Base-by-base conservation (phyloP, 2,113 vertebrate genomes). In the Cynopterus brachyotis region DNA sequence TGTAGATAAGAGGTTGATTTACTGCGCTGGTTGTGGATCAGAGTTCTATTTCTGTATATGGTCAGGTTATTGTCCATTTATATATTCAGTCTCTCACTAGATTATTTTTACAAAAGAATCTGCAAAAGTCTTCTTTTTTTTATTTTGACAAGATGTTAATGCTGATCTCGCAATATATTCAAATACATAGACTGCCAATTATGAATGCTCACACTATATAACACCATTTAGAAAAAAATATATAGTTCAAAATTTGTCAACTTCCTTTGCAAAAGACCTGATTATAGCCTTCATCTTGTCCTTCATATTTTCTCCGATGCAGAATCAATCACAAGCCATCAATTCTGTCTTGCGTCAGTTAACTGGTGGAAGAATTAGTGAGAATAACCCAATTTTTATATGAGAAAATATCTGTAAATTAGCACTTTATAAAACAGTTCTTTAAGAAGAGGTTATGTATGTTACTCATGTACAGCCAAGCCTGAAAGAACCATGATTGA, bases 371-470 rank as follows among this genome's bases (percentile, higher is more conserved):
- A 76, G 53, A 81, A 89, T 89, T 86, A 85, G 16, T 73, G 35
- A 93, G 40, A 70, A 17, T 8, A 30, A 79, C 20, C 53, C 10
- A 62, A 67, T 37, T 82, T 82, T 84, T 85, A 24, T 30, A 19
- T 60, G 35, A 95, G 40, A 89, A 93, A 91, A 55, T 73, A 79
- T 86, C 92, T 86, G 4, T 82, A 82, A 95, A 86, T 89, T 66
- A 89, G 22, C 30, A 76, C 72, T 81, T 80, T 40, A 80, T 84
- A n/a, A 87, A 64, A 42, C 4, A 93, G 75, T 66, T 92, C 19
- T 37, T 84, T 96, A 60, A 40, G 20, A 85, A 90, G 9, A 24
- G 13, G 13, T 59, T 81, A 60, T 22, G 10, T 13, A n/a, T 85
- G 66, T 60, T 76, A 72, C 12, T 45, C 12, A 5, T 42, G 9